phyloP scores from a whole-genome alignment of 2,113 vertebrate genomes.

The Petrocephalus microphthalmus region DNA sequence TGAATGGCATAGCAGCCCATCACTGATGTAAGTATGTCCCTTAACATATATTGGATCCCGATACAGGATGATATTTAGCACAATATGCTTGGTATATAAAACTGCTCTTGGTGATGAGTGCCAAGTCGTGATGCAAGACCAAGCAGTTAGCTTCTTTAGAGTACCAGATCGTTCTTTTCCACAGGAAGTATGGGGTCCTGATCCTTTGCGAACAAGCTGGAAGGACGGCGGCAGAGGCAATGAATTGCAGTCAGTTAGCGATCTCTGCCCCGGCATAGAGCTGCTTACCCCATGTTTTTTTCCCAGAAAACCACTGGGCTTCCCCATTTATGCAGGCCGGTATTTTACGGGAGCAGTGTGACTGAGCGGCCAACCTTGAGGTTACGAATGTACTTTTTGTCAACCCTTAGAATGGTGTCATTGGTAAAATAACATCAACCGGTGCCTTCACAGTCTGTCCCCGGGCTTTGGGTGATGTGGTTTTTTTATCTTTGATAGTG shows the following conservation, averaged over 20 bases:
- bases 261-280: neutral
- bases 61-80: neutral
- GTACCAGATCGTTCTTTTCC: neutral
- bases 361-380: neutral
- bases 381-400: neutral
- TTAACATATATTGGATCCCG: neutral
- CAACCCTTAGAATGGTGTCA: neutral
- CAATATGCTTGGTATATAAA: neutral
- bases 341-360: neutral
- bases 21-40: neutral
- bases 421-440: neutral
- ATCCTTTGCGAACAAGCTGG: neutral
- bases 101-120: neutral
- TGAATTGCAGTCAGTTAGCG: neutral
- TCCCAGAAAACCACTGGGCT: neutral
- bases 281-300: neutral
- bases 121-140: neutral
- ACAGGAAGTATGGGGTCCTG: neutral
- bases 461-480: neutral
- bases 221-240: neutral
- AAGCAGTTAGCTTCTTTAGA: neutral
- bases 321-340: neutral
- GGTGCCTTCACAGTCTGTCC: neutral
- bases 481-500: conserved; percentile 10
- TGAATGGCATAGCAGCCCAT: neutral